A percentile compares a stretch with the other conserved stretches of the same genome.
phyloP scores from a whole-genome alignment of 2,888 invertebrate species.

The Protonemura montana region DNA sequence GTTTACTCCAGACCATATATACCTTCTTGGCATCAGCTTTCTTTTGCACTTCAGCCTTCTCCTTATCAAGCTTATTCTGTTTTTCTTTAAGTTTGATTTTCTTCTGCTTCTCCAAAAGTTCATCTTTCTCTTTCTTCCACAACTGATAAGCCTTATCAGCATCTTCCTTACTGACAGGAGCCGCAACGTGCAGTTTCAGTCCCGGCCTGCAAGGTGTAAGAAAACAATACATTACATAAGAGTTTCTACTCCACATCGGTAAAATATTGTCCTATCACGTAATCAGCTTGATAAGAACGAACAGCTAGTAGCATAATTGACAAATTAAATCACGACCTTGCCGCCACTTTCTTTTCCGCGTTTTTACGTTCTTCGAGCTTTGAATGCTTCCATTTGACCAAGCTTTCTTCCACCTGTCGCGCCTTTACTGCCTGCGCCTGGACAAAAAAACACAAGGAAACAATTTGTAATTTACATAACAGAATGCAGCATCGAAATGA shows the following conservation, averaged over 20 bases:
- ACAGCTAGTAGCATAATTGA: background rate
- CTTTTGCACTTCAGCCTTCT: constrained; percentile 40
- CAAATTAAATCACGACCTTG: constrained; percentile 26
- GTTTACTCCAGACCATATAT: too few relatives aligned
- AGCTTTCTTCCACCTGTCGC: constrained; percentile 46
- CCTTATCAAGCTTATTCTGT: constrained; percentile 19
- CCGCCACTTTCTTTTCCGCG: constrained; percentile 26
- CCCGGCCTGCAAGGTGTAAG: background rate
- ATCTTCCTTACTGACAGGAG: constrained; percentile 36
- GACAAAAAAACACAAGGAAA: constrained; percentile 30
- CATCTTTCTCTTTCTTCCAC: constrained; percentile 47
- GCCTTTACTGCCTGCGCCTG: constrained; percentile 44
- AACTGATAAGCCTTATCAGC: constrained; percentile 41
- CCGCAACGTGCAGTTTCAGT: background rate
- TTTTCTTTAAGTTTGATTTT: constrained; percentile 27
- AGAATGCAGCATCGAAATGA: background rate
- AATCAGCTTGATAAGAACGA: background rate
- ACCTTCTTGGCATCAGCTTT: constrained; percentile 31
- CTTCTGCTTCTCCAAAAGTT: constrained; percentile 40
- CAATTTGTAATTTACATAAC: constrained; percentile 16
- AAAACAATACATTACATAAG: background rate
- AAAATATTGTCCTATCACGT: background rate
- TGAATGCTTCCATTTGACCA: constrained; percentile 45
- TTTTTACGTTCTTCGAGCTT: constrained; percentile 41
- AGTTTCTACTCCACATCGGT: background rate